phyloP scores from a whole-genome alignment of 2,797 vertebrate genomes.

The Clarias platycephalus region DNA sequence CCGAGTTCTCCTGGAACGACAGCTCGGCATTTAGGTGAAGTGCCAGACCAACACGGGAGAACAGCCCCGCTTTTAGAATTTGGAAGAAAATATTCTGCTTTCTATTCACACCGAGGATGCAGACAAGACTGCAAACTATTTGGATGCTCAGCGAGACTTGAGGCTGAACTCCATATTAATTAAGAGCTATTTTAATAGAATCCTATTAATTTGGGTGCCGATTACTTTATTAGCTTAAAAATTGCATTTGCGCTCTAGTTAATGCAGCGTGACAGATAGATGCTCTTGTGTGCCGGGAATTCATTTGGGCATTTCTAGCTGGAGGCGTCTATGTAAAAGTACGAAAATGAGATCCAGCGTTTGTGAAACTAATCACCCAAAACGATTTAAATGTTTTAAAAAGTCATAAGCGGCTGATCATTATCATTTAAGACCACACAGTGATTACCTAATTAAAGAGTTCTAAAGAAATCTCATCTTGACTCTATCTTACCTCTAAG shows the following conservation, averaged over 20 bases:
- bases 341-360: neutral
- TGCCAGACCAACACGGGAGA: conserved; percentile 30
- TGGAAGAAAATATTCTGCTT: neutral
- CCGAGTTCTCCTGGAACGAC: neutral
- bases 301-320: conserved; percentile 3
- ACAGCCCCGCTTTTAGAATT: neutral
- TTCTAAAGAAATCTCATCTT: neutral
- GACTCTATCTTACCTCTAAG: neutral
- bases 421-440: conserved; percentile 18
- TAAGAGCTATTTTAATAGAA: conserved; percentile 3
- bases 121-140: neutral
- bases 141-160: neutral
- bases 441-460: conserved; percentile 22
- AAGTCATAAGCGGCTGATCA: conserved; percentile 18
- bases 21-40: conserved; percentile 13
- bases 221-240: conserved; percentile 16
- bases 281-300: neutral
- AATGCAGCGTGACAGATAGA: conserved; percentile 15
- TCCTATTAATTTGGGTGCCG: neutral
- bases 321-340: neutral
- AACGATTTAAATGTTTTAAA: conserved; percentile 8
- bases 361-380: conserved; percentile 18
- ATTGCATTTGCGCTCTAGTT: neutral
- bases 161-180: neutral
- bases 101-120: neutral